phyloP scores from a whole-genome alignment of 2,797 vertebrate genomes.

The Gastrophryne carolinensis region DNA sequence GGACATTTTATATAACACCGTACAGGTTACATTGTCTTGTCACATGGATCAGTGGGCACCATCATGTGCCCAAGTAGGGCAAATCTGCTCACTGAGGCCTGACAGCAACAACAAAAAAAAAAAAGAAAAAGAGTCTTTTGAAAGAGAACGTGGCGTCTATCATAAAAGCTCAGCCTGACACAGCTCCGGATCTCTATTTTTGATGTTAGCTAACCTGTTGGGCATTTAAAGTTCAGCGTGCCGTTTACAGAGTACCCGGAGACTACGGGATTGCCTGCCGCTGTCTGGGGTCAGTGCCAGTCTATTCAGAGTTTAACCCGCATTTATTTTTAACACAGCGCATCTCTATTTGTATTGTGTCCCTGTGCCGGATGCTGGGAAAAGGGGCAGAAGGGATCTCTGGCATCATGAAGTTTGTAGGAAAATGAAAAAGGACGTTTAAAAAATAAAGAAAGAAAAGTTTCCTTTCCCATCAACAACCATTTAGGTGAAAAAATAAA shows the following conservation, averaged over 20 bases:
- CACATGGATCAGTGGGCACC: neutral
- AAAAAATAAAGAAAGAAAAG: neutral
- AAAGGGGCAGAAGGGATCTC: neutral
- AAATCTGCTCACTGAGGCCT: neutral
- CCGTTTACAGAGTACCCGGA: neutral
- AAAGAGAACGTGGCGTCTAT: neutral
- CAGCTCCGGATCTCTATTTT: neutral
- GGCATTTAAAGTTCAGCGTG: conserved; percentile 2
- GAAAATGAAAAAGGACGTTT: neutral
- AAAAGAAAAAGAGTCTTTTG: neutral
- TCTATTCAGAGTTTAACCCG: conserved; percentile 11
- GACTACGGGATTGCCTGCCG: conserved; percentile 5
- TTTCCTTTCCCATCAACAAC: too few relatives aligned
- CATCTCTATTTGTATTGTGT: neutral
- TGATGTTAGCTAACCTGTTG: neutral
- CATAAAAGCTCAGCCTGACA: neutral
- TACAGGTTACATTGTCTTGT: conserved; percentile 22
- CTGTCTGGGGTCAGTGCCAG: neutral
- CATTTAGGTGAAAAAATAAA: too few relatives aligned
- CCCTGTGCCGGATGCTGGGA: neutral
- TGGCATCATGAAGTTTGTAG: neutral
- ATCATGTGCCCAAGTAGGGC: neutral
- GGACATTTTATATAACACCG: neutral
- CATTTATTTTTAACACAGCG: conserved; percentile 10
- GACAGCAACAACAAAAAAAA: neutral